Evolutionary conservation across 1,140 invertebrate species (phyloP), one percentile per base, ranked within the genome.

Genomic region (Spodoptera frugiperda): DNA sequence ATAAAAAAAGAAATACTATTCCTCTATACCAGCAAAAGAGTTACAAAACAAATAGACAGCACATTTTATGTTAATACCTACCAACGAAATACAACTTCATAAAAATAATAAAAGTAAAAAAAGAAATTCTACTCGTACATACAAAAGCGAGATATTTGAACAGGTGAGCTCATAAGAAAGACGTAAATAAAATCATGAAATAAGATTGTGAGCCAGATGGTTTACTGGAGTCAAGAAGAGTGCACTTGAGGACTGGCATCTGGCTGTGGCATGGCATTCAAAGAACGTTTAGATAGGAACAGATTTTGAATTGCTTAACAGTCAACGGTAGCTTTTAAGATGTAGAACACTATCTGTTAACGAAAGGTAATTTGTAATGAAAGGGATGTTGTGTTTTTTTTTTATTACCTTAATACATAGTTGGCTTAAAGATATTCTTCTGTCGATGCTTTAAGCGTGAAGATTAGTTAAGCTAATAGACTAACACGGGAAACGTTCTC

Each of bases 161-260:
- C 67, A 71, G 67, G 67, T 71, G 67, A 71, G 15, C 51, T 71
- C 33, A 71, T 71, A 71, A 39, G 67, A 48, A 14, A 19, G 67
- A 8, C 51, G 51, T 71, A 71, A 71, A 71, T 71, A 71, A 71
- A 54, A 71, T 55, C 67, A 71, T 55, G 67, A 71, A 71, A 71
- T 71, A 54, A 71, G 67, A 71, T 71, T 71, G 49, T 19, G 17
- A 19, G 30, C 67, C 67, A 71, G 67, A 71, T 71, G 67, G 30
- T 55, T 53, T 67, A 25, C 17, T 67, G 14, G 25, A 67, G 39
- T 19, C 17, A 46, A 49, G 21, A 25, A 57, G 59, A 46, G 63
- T 48, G 44, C 44, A 46, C 3, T 67, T 67, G 63, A 67, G 63
- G 15, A 49, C 19, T 67, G 63, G 44, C 63, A 67, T 67, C 63